Percentiles rank a stretch among this genome's conserved stretches.
Conservation (phyloP, 2,797 vertebrate species). For the Champsocephalus gunnari region DNA sequence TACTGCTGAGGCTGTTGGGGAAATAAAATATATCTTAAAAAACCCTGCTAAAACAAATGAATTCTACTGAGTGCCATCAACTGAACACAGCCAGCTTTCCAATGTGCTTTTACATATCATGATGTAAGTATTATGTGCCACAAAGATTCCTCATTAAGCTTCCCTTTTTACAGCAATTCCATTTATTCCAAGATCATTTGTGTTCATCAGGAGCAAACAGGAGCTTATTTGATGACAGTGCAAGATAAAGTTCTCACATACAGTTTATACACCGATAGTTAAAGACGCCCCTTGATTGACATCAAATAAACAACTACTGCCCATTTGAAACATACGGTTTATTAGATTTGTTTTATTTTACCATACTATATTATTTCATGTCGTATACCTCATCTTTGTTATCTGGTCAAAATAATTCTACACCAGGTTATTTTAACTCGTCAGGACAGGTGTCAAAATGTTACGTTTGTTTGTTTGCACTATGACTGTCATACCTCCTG, state of each 20-base stretch:
- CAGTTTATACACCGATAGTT: neutral
- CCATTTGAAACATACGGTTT: neutral
- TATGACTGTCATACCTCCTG: slow-evolving; percentile 87
- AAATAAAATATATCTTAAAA: neutral
- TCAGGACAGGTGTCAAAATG: neutral
- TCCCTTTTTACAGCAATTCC: neutral
- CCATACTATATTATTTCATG: neutral
- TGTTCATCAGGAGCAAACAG: neutral
- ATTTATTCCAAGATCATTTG: too few species aligned
- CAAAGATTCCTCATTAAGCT: neutral
- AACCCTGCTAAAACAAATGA: neutral
- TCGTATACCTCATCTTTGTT: slow-evolving; percentile 6
- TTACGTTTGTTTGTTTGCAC: neutral
- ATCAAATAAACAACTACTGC: neutral
- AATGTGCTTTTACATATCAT: neutral
- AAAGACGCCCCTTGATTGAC: fast-evolving
- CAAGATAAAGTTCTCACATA: neutral
- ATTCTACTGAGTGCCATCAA: neutral
- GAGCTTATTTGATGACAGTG: neutral
- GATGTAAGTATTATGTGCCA: neutral
- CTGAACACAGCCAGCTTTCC: neutral
- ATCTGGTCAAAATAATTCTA: neutral
- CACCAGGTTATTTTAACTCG: neutral
- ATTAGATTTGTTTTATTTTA: neutral
- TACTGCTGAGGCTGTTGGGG: neutral